Percentiles rank a stretch among this genome's conserved stretches.
These are phyloP conservation scores for Zaprionus davidi DNA, from an alignment of 1,140 invertebrate species.

Conservation along the genomic window DNA sequence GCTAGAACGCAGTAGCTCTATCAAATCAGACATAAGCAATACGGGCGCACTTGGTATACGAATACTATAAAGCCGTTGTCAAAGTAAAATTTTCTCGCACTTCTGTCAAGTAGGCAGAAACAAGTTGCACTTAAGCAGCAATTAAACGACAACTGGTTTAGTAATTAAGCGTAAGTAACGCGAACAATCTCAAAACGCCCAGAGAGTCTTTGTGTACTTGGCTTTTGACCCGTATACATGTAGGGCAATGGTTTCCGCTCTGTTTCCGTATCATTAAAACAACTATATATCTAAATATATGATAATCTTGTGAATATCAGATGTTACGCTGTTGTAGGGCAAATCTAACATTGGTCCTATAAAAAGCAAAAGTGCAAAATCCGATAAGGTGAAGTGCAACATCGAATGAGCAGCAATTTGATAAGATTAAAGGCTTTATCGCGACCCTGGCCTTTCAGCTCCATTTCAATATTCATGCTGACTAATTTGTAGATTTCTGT, in stretches of 20 bases:
- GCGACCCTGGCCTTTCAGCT: constrained; percentile 18
- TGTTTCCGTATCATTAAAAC: not conserved
- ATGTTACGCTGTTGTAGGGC: not conserved
- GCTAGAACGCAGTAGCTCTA: constrained; percentile 39
- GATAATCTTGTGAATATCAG: not conserved
- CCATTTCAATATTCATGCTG: not conserved
- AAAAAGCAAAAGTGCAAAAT: constrained; percentile 43
- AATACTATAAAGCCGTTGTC: not conserved
- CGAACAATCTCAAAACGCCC: not conserved
- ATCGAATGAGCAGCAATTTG: constrained; percentile 7
- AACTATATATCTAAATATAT: not conserved
- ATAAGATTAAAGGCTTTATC: constrained; percentile 62
- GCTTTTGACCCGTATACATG: constrained; percentile 3
- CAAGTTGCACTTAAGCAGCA: constrained; percentile 5
- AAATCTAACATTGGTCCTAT: constrained; percentile 19
- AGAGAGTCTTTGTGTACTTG: not conserved
- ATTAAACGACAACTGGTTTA: constrained; percentile 12
- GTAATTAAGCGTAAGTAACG: constrained; percentile 30
- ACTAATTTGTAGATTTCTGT: constrained; percentile 10
- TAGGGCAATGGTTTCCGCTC: not conserved
- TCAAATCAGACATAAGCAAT: constrained; percentile 17
- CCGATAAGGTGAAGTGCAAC: constrained; percentile 41
- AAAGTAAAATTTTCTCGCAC: not conserved
- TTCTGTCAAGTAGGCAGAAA: not conserved
- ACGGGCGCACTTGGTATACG: constrained; percentile 15